A percentile compares a stretch with the other conserved stretches of the same genome.
These are phyloP conservation scores for Ataeniobius toweri DNA, from an alignment of 2,797 vertebrate genomes.

Conservation along the genomic window DNA sequence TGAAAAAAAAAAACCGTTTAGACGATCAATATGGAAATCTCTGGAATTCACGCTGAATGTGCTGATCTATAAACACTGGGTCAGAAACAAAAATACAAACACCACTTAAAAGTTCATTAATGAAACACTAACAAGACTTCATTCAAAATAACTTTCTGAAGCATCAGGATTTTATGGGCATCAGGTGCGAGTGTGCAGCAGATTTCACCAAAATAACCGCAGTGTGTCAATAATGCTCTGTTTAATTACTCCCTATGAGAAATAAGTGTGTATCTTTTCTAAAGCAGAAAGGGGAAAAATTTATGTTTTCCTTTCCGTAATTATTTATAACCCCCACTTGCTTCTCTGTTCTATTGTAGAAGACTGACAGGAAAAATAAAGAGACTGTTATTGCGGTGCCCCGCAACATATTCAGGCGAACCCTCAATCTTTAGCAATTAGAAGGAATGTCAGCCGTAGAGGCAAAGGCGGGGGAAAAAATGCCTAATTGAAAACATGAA, in stretches of 20 bases:
- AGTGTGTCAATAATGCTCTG: slow-evolving; percentile 32
- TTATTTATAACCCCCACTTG: slow-evolving; percentile 62
- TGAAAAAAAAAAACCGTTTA: background rate
- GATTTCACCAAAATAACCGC: slow-evolving; percentile 19
- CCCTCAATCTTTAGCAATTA: slow-evolving; percentile 65
- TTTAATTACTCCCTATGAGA: slow-evolving; percentile 70
- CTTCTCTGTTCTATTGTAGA: slow-evolving; percentile 32
- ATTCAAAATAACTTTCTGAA: background rate
- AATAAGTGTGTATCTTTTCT: slow-evolving; percentile 29
- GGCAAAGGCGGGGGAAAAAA: slow-evolving; percentile 2
- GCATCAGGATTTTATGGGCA: slow-evolving; percentile 18
- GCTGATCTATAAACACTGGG: background rate
- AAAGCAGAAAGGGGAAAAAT: slow-evolving; percentile 18
- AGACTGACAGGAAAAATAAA: slow-evolving; percentile 70
- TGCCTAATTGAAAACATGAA: slow-evolving; percentile 73
- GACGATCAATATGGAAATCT: slow-evolving; percentile 2
- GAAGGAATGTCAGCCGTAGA: slow-evolving; percentile 20
- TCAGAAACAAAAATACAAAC: background rate
- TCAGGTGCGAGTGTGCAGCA: slow-evolving; percentile 21
- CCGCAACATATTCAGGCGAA: slow-evolving; percentile 42
- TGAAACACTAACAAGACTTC: slow-evolving; percentile 11
- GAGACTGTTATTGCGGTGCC: slow-evolving; percentile 42
- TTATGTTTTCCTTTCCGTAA: slow-evolving; percentile 55
- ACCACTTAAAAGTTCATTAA: background rate
- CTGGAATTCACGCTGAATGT: background rate